Percentiles rank a stretch among this genome's conserved stretches.
Evolutionary conservation across 2,797 vertebrate genomes (phyloP).

Genomic region (Scyliorhinus canicula): DNA sequence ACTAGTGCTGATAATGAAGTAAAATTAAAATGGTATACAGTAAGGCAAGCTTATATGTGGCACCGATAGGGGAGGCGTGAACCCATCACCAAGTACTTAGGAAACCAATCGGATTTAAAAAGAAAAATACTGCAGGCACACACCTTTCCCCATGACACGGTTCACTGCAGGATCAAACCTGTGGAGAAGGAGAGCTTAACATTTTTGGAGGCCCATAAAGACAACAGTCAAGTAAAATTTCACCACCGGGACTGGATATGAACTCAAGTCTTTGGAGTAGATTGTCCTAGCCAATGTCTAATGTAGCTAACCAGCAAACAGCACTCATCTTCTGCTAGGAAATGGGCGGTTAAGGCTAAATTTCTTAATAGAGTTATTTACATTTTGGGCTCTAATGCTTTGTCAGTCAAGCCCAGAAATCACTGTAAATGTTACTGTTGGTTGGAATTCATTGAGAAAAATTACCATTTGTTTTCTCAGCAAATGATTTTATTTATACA

Average conservation of each 20-base stretch:
- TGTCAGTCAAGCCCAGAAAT: neutral
- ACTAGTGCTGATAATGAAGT: constrained; percentile 22
- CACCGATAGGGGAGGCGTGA: neutral
- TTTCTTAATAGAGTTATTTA: neutral
- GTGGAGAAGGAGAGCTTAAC: neutral
- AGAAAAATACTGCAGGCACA: neutral
- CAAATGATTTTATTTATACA: neutral
- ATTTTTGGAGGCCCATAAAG: constrained; percentile 14
- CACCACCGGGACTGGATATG: neutral
- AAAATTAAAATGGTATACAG: constrained; percentile 8
- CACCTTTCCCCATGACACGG: neutral
- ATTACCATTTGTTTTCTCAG: neutral
- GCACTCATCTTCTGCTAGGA: neutral
- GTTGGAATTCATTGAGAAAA: neutral
- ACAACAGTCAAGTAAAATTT: neutral
- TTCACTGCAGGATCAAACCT: constrained; percentile 27
- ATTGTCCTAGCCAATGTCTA: constrained; percentile 33
- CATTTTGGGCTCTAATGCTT: constrained; percentile 1
- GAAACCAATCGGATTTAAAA: neutral
- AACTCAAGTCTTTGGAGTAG: constrained; percentile 25
- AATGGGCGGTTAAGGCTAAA: neutral
- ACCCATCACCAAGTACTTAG: constrained; percentile 1
- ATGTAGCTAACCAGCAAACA: neutral
- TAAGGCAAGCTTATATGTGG: constrained; percentile 25
- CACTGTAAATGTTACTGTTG: neutral